A percentile compares a stretch with the other conserved stretches of the same genome.
These are phyloP conservation scores for Papilio protenor DNA, from an alignment of 2,888 invertebrate species.

Conservation along the genomic window DNA sequence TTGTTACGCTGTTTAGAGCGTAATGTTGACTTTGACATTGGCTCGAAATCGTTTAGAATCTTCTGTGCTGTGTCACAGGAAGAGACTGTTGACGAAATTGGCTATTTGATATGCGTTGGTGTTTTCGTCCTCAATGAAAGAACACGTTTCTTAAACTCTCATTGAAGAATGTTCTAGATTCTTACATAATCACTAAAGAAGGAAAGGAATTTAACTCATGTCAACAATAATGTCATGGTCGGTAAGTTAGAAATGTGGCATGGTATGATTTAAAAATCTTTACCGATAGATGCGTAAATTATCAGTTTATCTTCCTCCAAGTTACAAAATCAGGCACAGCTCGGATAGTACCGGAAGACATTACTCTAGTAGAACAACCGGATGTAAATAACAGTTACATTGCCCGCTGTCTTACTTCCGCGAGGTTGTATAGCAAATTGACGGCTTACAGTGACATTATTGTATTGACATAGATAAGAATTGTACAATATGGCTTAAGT, in stretches of 20 bases:
- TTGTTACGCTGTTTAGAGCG: slow-evolving; percentile 39
- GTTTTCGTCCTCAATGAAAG: slow-evolving; percentile 14
- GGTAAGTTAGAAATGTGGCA: neutral
- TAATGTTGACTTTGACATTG: slow-evolving; percentile 45
- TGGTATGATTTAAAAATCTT: neutral
- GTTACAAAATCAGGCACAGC: neutral
- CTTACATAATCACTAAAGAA: neutral
- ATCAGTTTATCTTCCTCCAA: neutral
- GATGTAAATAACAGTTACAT: slow-evolving; percentile 22
- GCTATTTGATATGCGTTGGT: neutral
- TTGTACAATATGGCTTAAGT: neutral
- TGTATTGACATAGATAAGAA: neutral
- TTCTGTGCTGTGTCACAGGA: slow-evolving; percentile 26
- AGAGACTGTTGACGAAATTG: slow-evolving; percentile 28
- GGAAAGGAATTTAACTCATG: neutral
- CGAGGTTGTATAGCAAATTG: slow-evolving; percentile 16
- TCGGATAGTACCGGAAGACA: neutral
- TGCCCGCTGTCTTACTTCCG: slow-evolving; percentile 6
- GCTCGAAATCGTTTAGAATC: slow-evolving; percentile 9
- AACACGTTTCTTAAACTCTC: neutral
- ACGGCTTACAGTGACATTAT: neutral
- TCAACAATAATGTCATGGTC: neutral
- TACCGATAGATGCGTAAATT: neutral
- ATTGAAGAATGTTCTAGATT: neutral
- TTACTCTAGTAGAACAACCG: neutral